Evolutionary conservation across 2,888 invertebrate species (phyloP).

Genomic region (Steromphala cineraria): DNA sequence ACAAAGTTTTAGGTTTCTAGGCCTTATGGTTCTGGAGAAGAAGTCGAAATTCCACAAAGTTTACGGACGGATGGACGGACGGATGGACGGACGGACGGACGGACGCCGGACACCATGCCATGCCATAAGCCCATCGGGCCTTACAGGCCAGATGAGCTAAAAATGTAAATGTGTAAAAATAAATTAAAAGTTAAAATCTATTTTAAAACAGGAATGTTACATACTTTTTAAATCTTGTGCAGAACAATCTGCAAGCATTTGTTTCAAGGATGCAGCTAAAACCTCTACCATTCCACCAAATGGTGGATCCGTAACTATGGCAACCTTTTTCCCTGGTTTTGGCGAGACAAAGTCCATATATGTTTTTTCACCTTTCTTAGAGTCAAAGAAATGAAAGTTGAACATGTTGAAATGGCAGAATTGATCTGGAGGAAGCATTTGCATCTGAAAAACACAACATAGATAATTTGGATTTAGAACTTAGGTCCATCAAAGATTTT

Average conservation of each 20-base stretch:
- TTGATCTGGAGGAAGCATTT: slow-evolving; percentile 76
- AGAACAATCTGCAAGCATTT: slow-evolving; percentile 52
- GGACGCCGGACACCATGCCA: too few species aligned
- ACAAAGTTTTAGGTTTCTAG: too few species aligned
- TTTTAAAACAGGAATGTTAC: background rate
- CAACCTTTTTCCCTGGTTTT: slow-evolving; percentile 69
- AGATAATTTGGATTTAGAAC: background rate
- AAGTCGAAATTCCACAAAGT: too few species aligned
- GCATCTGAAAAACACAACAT: slow-evolving; percentile 65
- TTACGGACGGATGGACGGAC: too few species aligned
- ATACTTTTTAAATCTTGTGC: background rate
- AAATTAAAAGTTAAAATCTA: too few species aligned
- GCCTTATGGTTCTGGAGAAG: too few species aligned
- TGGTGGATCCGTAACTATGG: slow-evolving; percentile 84
- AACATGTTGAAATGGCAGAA: slow-evolving; percentile 93
- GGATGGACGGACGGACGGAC: too few species aligned
- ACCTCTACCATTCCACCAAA: slow-evolving; percentile 93
- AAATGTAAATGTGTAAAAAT: too few species aligned
- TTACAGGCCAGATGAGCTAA: too few species aligned
- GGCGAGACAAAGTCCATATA: slow-evolving; percentile 70
- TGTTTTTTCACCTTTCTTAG: slow-evolving; percentile 59
- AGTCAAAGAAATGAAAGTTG: slow-evolving; percentile 88
- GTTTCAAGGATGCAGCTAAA: slow-evolving; percentile 82
- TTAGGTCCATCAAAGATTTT: too few species aligned
- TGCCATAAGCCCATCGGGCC: too few species aligned